Base-by-base conservation (phyloP, 2,888 invertebrate genomes). In the Sphaerophoria rueppellii region DNA sequence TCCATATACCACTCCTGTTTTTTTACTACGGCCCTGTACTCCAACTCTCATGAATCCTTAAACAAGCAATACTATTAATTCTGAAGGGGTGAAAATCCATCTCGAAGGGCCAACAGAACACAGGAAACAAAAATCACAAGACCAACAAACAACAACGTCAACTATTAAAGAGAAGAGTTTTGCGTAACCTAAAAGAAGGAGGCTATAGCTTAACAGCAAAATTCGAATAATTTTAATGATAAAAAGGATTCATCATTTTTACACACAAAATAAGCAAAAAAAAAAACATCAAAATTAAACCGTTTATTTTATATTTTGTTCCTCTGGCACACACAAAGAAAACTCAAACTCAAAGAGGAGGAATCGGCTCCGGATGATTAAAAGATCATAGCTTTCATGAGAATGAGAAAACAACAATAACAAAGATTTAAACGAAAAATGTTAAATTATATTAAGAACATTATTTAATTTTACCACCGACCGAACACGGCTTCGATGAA, bases 401-500 rank as follows among this genome's bases (percentile, higher is more conserved):
- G 76, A 75, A 67, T 55, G 65, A 14, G 32, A 46, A 16, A 4
- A 52, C 48, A 82, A 73, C 46, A 69, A 32, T 58, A 82, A 69
- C 60, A 48, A 71, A 16, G 71, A 43, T 55, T 11, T n/a, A 43
- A 35, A 74, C 74, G 71, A 55, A 72, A 43, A 78, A 83, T 70
- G 58, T 81, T 85, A 73, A 85, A 85, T 77, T 80, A 69, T 24
- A 24, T 85, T 81, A 73, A 85, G 58, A 76, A 85, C 69, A 85
- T 85, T 81, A 80, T 81, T 85, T 85, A 85, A 85, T 85, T 81
- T 85, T 73, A 77, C 69, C 83, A 67, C 83, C 50, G 76, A 52
- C 1, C 24, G 24, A 24, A 24, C 24, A 24, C 24, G 24, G 24
- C 24, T 24, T 2, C 52, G 11, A 34, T 3, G 37, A 12, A 40